These are phyloP conservation scores for Epirrhoe alternata DNA, from an alignment of 2,888 invertebrate species.

Conservation along the genomic window DNA sequence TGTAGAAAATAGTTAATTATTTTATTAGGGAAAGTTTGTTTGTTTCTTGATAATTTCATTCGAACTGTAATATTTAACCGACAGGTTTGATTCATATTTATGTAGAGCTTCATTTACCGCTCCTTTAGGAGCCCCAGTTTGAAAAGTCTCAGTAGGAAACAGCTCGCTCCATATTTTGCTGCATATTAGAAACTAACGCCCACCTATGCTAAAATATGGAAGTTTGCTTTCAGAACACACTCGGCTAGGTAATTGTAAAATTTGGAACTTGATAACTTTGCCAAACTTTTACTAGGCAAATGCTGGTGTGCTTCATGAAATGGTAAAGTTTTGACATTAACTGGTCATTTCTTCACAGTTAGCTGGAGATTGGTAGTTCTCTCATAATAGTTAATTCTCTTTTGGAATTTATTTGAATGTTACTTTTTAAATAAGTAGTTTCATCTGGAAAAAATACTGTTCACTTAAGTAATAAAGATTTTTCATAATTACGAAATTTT, in stretches of 20 bases:
- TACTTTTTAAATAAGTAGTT: background rate
- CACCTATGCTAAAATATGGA: conserved; percentile 72
- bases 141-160: conserved; percentile 64
- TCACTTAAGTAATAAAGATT: no score
- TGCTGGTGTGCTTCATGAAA: conserved; percentile 42
- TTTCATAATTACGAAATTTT: no score
- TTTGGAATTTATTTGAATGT: conserved; percentile 7
- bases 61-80: background rate
- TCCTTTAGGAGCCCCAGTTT: conserved; percentile 51
- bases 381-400: conserved; percentile 28
- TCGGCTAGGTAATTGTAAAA: conserved; percentile 66
- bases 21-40: no score
- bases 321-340: conserved; percentile 60
- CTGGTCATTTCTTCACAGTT: conserved; percentile 52
- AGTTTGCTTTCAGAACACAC: conserved; percentile 61
- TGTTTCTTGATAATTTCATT: background rate
- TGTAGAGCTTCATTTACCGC: conserved; percentile 8
- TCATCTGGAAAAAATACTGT: no score
- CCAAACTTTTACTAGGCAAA: conserved; percentile 45
- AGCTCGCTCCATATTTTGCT: conserved; percentile 62
- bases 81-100: background rate
- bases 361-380: conserved; percentile 40
- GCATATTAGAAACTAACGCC: conserved; percentile 68
- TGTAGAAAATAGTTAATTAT: no score
- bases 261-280: conserved; percentile 71